These are phyloP conservation scores for Octodonta nipae DNA, from an alignment of 2,888 invertebrate genomes.

Conservation along the genomic window DNA sequence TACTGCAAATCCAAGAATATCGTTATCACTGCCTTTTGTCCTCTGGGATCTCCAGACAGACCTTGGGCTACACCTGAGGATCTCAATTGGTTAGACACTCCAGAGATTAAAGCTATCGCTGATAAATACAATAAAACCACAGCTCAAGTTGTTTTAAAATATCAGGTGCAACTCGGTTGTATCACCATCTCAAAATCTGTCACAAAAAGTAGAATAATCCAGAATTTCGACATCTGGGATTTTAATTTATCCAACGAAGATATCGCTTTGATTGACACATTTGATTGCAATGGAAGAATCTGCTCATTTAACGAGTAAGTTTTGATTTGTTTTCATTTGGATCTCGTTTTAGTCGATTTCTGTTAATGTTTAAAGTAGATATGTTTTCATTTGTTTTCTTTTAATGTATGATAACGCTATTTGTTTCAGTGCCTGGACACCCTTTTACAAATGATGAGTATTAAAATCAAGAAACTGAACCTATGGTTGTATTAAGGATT, in stretches of 20 bases:
- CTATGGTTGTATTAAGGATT: no score
- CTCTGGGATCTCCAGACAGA: constrained; percentile 69
- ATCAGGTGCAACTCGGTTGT: constrained; percentile 50
- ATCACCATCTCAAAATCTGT: constrained; percentile 75
- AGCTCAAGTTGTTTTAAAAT: constrained; percentile 58
- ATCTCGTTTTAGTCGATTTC: no score
- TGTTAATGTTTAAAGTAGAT: no score
- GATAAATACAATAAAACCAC: constrained; percentile 51
- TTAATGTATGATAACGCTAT: no score
- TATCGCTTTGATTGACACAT: constrained; percentile 48
- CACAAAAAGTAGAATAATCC: constrained; percentile 50
- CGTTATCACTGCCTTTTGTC: constrained; percentile 67
- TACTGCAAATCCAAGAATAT: constrained; percentile 56
- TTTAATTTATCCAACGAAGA: constrained; percentile 56
- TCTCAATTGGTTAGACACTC: constrained; percentile 58
- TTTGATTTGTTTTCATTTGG: no score
- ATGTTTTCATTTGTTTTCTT: no score
- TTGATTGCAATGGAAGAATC: constrained; percentile 59
- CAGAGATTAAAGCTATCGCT: constrained; percentile 50
- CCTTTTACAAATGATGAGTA: no score
- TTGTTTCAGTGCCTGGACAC: no score
- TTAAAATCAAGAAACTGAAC: no score
- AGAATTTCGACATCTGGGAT: constrained; percentile 61
- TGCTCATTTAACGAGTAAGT: constrained; percentile 51
- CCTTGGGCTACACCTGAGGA: constrained; percentile 72